Percentiles rank a stretch among this genome's conserved stretches.
Conservation (phyloP, 2,113 vertebrate species). For the Lophura nycthemera region DNA sequence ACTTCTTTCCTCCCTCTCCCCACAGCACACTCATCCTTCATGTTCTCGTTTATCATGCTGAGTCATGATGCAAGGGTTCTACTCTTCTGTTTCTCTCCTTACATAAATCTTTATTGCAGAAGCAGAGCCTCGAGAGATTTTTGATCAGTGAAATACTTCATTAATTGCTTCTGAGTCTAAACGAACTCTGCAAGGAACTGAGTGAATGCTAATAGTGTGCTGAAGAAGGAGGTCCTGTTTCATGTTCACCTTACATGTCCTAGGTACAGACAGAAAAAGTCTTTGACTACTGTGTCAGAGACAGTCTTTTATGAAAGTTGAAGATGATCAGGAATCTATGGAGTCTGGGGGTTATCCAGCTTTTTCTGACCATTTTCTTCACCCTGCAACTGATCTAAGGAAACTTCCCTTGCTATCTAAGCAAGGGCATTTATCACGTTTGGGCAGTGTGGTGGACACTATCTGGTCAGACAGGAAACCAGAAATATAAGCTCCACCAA, state of each 20-base stretch:
- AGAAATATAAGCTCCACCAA: not conserved
- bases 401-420: not conserved
- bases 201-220: not conserved
- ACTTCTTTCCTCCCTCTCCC: not conserved
- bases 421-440: not conserved
- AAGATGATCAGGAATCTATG: not conserved
- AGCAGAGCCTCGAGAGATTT: conserved; percentile 15
- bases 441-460: not conserved
- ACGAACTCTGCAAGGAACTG: not conserved
- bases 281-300: not conserved
- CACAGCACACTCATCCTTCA: not conserved
- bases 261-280: not conserved
- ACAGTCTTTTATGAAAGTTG: not conserved
- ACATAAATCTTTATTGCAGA: conserved; percentile 37
- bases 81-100: conserved; percentile 6
- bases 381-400: not conserved
- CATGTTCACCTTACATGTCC: not conserved
- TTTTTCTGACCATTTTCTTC: not conserved
- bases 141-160: conserved; percentile 44
- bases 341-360: not conserved
- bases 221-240: not conserved
- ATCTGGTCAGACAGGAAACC: not conserved
- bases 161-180: conserved; percentile 21
- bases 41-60: not conserved
- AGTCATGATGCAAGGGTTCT: not conserved